Evolutionary conservation across 2,797 vertebrate species (phyloP).

Genomic region (Molossus molossus): DNA sequence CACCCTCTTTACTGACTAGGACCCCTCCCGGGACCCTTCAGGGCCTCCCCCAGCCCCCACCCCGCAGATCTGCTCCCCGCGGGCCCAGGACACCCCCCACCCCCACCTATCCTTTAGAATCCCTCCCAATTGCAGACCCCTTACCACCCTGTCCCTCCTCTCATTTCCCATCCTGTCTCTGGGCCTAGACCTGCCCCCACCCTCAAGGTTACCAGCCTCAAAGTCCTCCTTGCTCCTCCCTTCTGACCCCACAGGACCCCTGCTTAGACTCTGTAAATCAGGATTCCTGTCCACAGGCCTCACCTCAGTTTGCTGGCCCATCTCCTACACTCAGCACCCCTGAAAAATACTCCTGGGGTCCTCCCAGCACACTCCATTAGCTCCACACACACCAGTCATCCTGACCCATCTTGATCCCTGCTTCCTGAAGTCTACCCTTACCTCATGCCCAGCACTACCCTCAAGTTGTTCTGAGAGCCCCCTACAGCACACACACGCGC

Average conservation of each 20-base stretch:
- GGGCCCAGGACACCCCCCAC: background rate
- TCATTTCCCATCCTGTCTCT: background rate
- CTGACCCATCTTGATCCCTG: background rate
- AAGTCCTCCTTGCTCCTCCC: background rate
- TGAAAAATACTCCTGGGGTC: background rate
- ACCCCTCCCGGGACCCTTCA: background rate
- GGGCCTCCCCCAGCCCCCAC: background rate
- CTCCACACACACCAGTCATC: background rate
- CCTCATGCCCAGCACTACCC: background rate
- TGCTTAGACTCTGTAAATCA: background rate
- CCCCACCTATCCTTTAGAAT: background rate
- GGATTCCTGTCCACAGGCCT: background rate
- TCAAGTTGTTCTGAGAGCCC: background rate
- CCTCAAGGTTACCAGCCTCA: conserved; percentile 41
- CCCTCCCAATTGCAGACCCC: background rate
- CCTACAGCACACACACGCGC: background rate
- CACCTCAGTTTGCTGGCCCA: background rate
- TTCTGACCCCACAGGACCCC: background rate
- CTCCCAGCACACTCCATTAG: background rate
- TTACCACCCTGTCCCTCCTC: background rate
- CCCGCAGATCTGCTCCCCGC: background rate
- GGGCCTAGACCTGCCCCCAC: background rate
- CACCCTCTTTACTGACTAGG: background rate
- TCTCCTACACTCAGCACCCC: background rate
- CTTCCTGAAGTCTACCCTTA: background rate